Conservation (phyloP, 1,140 invertebrate species). For the Chrysopa pallens region DNA sequence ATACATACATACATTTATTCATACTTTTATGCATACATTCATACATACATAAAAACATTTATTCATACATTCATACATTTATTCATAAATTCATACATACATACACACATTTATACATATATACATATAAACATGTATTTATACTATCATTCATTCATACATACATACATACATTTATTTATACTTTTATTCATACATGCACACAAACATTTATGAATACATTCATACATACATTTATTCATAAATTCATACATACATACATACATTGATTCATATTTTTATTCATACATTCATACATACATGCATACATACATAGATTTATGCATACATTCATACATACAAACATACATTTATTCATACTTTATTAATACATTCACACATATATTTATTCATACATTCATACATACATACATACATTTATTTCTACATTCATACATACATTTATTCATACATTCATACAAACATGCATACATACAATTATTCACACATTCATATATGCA, state of each 20-base stretch:
- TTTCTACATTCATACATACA: not conserved
- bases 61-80: not conserved
- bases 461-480: constrained; percentile 1
- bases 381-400: not conserved
- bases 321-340: not conserved
- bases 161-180: not conserved
- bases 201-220: not conserved
- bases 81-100: not conserved
- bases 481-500: constrained; percentile 2
- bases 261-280: not conserved
- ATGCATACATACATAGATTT: not conserved
- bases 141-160: not conserved
- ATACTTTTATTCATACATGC: not conserved
- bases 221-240: not conserved
- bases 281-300: not conserved
- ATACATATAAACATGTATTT: not conserved
- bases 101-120: not conserved
- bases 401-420: not conserved
- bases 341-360: not conserved
- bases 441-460: constrained; percentile 1
- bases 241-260: not conserved
- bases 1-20: too few species aligned
- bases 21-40: too few species aligned
- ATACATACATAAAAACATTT: too few species aligned
- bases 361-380: constrained; percentile 2